A percentile compares a stretch with the other conserved stretches of the same genome.
These are phyloP conservation scores for Petrocephalus zakoni DNA, from an alignment of 2,113 vertebrate species.

Conservation along the genomic window DNA sequence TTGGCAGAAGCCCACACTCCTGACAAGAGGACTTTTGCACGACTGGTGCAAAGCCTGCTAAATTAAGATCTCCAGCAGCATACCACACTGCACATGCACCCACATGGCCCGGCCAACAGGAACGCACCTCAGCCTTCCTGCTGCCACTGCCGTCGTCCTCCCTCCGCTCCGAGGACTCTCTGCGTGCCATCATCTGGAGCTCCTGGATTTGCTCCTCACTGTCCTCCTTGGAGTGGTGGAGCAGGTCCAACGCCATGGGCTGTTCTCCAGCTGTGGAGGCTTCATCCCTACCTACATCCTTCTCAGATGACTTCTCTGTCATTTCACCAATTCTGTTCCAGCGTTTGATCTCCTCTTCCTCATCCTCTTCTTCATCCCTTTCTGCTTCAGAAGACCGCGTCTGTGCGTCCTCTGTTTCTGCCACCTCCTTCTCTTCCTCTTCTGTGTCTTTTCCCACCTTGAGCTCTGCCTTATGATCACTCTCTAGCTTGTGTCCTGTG, in stretches of 20 bases:
- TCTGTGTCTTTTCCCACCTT: slow-evolving; percentile 42
- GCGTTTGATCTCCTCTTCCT: slow-evolving; percentile 9
- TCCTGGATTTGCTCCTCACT: slow-evolving; percentile 55
- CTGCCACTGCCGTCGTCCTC: slow-evolving; percentile 89
- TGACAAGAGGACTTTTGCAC: not conserved
- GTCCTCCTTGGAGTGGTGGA: slow-evolving; percentile 55
- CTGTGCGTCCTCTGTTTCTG: slow-evolving; percentile 9
- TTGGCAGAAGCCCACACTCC: not conserved
- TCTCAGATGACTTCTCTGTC: slow-evolving; percentile 22
- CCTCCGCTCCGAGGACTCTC: slow-evolving; percentile 22
- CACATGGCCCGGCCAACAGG: not conserved
- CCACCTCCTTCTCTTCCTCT: slow-evolving; percentile 26
- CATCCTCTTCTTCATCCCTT: slow-evolving; percentile 7
- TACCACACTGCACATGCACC: not conserved
- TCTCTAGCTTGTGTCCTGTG: not conserved
- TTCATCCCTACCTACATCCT: slow-evolving; percentile 21
- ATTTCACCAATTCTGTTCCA: not conserved
- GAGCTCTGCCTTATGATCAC: not conserved
- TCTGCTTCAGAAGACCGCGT: not conserved
- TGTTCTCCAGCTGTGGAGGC: not conserved
- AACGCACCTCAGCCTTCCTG: slow-evolving; percentile 77
- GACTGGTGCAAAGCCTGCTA: not conserved
- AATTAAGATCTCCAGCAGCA: not conserved
- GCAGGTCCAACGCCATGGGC: slow-evolving; percentile 17
- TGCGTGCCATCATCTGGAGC: slow-evolving; percentile 62